Percentiles rank a stretch among this genome's conserved stretches.
Evolutionary conservation across 2,888 invertebrate genomes (phyloP).

Genomic region (Spatulosminthurus flaviceps): DNA sequence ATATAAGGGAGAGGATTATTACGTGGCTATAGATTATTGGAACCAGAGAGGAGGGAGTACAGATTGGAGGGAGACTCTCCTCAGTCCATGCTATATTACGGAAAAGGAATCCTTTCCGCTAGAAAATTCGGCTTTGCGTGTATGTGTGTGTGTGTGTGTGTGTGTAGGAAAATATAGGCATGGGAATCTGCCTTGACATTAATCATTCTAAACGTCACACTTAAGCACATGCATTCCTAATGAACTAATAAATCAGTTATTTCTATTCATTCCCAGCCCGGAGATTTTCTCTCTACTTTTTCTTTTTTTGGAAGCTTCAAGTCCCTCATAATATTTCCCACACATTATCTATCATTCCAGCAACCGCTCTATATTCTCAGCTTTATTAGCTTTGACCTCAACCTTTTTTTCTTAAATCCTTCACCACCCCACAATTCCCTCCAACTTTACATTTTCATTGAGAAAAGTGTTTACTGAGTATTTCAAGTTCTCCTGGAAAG

Average conservation of each 20-base stretch:
- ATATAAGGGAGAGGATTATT: neutral
- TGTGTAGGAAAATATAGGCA: neutral
- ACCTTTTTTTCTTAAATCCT: too few species aligned
- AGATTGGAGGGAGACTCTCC: too few species aligned
- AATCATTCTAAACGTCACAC: slow-evolving; percentile 35
- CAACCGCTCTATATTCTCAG: too few species aligned
- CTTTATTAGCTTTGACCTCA: too few species aligned
- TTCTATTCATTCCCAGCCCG: slow-evolving; percentile 39
- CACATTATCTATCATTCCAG: too few species aligned
- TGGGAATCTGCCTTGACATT: slow-evolving; percentile 29
- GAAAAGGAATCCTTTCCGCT: neutral
- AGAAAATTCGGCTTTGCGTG: neutral
- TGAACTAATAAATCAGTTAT: slow-evolving; percentile 47
- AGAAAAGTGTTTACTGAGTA: too few species aligned
- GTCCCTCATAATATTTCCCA: neutral
- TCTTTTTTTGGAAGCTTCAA: slow-evolving; percentile 27
- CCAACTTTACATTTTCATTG: too few species aligned
- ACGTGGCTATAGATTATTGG: neutral
- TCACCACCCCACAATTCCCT: too few species aligned
- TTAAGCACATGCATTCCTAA: slow-evolving; percentile 43
- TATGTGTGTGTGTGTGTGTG: too few species aligned
- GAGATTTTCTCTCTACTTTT: slow-evolving; percentile 21
- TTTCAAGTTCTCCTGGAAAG: too few species aligned
- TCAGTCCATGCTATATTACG: too few species aligned
- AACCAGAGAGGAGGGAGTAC: neutral